Conservation (phyloP, 1,140 invertebrate species). For the Callitettix versicolor region DNA sequence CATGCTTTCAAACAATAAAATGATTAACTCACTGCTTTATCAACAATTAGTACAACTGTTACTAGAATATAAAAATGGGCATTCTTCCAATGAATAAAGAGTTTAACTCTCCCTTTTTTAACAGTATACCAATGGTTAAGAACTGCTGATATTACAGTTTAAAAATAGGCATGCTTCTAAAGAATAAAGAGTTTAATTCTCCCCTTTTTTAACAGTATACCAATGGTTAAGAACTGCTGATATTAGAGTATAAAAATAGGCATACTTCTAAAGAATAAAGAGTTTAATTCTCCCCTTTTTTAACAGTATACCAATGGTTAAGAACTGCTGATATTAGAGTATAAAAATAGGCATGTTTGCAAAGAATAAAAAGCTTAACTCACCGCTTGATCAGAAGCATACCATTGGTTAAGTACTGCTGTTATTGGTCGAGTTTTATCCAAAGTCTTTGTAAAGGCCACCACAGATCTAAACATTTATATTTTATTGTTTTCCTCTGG, state of each 20-base stretch:
- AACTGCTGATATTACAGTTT: slow-evolving; percentile 30
- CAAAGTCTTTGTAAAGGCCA: slow-evolving; percentile 25
- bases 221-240: slow-evolving; percentile 30
- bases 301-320: slow-evolving; percentile 27
- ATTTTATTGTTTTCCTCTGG: not conserved
- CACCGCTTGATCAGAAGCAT: slow-evolving; percentile 30
- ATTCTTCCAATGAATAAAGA: no score
- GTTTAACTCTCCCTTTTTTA: slow-evolving; percentile 30
- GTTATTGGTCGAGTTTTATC: slow-evolving; percentile 30
- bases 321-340: slow-evolving; percentile 31
- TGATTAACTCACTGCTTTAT: no score
- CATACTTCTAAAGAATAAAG: no score
- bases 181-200: no score
- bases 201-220: slow-evolving; percentile 28
- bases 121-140: slow-evolving; percentile 28
- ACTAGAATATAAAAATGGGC: no score
- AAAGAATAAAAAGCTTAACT: slow-evolving; percentile 15
- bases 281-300: slow-evolving; percentile 30
- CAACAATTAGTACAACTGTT: no score
- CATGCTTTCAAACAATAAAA: no score
- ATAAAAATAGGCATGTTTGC: no score
- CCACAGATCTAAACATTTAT: slow-evolving; percentile 26
- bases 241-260: no score
- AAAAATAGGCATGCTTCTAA: no score
- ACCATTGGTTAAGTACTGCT: slow-evolving; percentile 29